phyloP scores from a whole-genome alignment of 2,113 vertebrate species.

The Electrona antarctica region DNA sequence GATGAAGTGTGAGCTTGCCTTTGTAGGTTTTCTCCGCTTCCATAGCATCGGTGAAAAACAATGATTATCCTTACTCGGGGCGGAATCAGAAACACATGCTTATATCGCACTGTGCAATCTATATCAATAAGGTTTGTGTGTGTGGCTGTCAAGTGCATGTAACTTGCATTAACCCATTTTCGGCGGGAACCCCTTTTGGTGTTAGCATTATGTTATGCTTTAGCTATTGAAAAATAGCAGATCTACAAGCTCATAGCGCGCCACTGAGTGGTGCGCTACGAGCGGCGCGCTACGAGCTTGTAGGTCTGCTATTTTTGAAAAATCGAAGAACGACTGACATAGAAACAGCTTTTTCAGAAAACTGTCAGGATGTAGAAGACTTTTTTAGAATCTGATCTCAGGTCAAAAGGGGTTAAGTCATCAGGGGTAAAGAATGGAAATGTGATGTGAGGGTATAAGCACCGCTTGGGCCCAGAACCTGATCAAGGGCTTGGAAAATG shows the following conservation, averaged over 20 bases:
- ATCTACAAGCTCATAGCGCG: too few species aligned
- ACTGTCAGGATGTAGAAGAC: too few species aligned
- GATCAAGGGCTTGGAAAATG: constrained; percentile 57
- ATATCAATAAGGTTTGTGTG: constrained; percentile 54
- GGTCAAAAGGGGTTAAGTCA: constrained; percentile 46
- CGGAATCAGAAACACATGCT: constrained; percentile 72
- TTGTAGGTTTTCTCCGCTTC: constrained; percentile 62
- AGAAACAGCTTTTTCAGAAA: too few species aligned
- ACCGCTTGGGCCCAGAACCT: constrained; percentile 20
- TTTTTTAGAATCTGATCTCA: too few species aligned
- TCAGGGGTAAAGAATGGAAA: constrained; percentile 46
- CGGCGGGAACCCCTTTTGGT: too few species aligned
- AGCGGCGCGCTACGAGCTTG: too few species aligned
- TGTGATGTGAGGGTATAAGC: constrained; percentile 38
- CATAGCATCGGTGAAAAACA: constrained; percentile 68
- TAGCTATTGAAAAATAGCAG: too few species aligned
- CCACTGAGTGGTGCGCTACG: too few species aligned
- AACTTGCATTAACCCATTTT: constrained; percentile 46
- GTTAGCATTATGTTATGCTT: too few species aligned
- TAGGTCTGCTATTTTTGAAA: too few species aligned
- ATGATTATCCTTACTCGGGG: constrained; percentile 57
- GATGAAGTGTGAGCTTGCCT: constrained; percentile 70
- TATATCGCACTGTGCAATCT: constrained; percentile 64
- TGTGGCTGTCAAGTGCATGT: constrained; percentile 55
- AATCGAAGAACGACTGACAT: too few species aligned